Percentiles rank a stretch among this genome's conserved stretches.
Conservation (phyloP, 35 echinoderm and acorn worm genomes). For the Ophiothrix spiculata region DNA sequence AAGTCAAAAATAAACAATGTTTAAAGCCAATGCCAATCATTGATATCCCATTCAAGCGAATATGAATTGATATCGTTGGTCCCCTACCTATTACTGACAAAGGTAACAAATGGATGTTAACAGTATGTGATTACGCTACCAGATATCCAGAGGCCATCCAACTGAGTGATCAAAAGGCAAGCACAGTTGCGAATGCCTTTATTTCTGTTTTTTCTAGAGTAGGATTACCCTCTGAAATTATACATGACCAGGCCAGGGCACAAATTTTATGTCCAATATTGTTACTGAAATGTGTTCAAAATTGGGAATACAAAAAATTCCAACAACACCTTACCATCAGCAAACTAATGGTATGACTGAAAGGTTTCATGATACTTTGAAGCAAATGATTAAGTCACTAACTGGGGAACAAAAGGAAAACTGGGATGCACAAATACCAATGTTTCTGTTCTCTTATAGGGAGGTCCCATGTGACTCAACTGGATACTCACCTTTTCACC, state of each 20-base stretch:
- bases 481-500: conserved; percentile 38
- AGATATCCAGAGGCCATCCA: conserved; percentile 24
- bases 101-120: background rate
- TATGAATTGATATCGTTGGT: conserved; percentile 48
- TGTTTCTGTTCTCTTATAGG: conserved; percentile 40
- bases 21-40: background rate
- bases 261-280: conserved; percentile 31
- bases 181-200: conserved; percentile 5
- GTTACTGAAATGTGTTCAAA: background rate
- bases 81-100: background rate
- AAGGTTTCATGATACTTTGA: conserved; percentile 30
- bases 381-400: conserved; percentile 23
- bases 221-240: conserved; percentile 29
- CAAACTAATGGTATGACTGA: conserved; percentile 20
- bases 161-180: background rate
- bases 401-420: background rate
- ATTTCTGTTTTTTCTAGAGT: conserved; percentile 17
- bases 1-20: background rate
- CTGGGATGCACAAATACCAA: conserved; percentile 30
- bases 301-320: conserved; percentile 4
- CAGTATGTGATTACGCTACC: conserved; percentile 22
- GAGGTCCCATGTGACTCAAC: background rate
- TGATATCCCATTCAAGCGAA: conserved; percentile 7
- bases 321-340: conserved; percentile 25
- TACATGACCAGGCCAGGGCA: conserved; percentile 48